Evolutionary conservation across 2,888 invertebrate species (phyloP).

Genomic region (Xanthorhoe spadicearia): DNA sequence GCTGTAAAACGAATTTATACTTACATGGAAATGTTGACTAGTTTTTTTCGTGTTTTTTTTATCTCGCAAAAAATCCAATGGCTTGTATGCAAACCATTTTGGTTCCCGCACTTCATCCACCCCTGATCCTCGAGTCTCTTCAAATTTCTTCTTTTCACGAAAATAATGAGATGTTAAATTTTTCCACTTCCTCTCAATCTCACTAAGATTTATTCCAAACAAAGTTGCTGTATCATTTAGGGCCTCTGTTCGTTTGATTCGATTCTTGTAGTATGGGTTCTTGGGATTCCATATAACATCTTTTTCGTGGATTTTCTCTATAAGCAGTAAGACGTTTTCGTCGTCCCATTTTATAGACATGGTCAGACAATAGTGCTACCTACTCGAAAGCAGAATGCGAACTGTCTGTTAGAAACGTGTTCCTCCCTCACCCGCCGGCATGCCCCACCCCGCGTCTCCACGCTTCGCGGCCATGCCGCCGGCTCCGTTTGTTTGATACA

Average conservation of each 20-base stretch:
- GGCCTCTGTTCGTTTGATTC: neutral
- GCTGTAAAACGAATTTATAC: no score
- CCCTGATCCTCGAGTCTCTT: constrained; percentile 25
- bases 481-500: neutral
- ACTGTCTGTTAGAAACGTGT: neutral
- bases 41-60: constrained; percentile 19
- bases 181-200: constrained; percentile 34
- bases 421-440: neutral
- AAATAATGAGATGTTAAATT: constrained; percentile 30
- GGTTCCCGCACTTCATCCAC: constrained; percentile 1
- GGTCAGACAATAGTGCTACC: neutral
- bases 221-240: constrained; percentile 13
- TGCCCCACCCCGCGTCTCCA: neutral
- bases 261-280: constrained; percentile 4
- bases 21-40: constrained; percentile 14
- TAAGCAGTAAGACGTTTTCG: constrained; percentile 1
- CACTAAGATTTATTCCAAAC: constrained; percentile 27
- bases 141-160: constrained; percentile 33
- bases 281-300: constrained; percentile 6
- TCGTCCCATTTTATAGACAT: constrained; percentile 4
- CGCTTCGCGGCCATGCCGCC: constrained; percentile 5
- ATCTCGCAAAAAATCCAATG: constrained; percentile 4
- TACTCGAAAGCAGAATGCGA: neutral
- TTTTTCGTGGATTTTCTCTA: constrained; percentile 9
- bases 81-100: constrained; percentile 8